Conservation (phyloP, 2,113 vertebrate genomes). For the Polyodon spathula region DNA sequence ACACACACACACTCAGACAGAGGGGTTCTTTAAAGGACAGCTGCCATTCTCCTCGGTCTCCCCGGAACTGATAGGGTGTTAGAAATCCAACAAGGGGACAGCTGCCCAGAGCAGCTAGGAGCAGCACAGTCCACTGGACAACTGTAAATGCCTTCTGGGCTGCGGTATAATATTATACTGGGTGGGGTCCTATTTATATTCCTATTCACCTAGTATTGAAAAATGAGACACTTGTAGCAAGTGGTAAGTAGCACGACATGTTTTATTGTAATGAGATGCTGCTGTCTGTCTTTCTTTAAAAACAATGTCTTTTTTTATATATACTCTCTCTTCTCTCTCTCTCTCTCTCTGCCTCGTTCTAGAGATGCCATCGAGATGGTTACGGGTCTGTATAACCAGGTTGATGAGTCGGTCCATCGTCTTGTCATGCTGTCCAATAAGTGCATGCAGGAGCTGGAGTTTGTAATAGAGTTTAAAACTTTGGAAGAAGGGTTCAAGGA, state of each 20-base stretch:
- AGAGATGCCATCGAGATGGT: slow-evolving; percentile 61
- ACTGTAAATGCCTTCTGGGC: no score
- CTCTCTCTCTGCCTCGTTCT: slow-evolving; percentile 3
- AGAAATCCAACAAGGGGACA: not conserved
- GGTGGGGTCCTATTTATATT: no score
- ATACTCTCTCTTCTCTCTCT: not conserved
- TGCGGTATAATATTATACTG: no score
- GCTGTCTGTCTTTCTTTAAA: not conserved
- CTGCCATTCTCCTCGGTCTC: not conserved
- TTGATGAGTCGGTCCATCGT: slow-evolving; percentile 78
- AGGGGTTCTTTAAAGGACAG: not conserved
- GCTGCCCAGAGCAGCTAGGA: not conserved
- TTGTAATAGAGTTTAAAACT: slow-evolving; percentile 61
- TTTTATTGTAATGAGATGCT: no score
- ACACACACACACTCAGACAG: not conserved
- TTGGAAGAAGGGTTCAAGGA: slow-evolving; percentile 63
- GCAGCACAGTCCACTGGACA: not conserved
- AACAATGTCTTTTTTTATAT: no score
- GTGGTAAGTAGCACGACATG: no score
- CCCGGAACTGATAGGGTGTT: not conserved
- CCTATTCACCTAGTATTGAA: no score
- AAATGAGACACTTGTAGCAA: no score
- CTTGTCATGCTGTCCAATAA: slow-evolving; percentile 78
- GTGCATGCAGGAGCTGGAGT: slow-evolving; percentile 63
- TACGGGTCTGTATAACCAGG: slow-evolving; percentile 60